Percentiles rank a stretch among this genome's conserved stretches.
phyloP scores from a whole-genome alignment of 2,888 invertebrate genomes.

The Eupelmus urozonus region DNA sequence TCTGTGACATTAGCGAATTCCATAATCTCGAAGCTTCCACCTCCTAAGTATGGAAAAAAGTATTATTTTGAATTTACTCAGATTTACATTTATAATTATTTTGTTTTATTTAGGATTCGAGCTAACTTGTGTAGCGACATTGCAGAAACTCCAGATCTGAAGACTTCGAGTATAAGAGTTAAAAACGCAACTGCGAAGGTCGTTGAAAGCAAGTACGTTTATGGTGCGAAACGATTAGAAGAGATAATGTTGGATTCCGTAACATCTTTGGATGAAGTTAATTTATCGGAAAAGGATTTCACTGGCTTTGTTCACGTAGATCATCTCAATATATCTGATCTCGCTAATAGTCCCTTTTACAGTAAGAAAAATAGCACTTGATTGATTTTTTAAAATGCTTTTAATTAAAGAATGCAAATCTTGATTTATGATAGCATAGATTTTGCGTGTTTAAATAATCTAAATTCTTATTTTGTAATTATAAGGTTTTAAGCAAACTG shows the following conservation, averaged over 20 bases:
- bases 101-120: conserved; percentile 62
- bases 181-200: conserved; percentile 60
- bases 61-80: too few relatives aligned
- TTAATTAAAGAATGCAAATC: neutral
- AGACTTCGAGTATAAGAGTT: conserved; percentile 62
- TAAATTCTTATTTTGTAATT: neutral
- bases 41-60: conserved; percentile 60
- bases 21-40: conserved; percentile 60
- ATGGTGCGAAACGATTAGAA: conserved; percentile 62
- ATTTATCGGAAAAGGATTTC: conserved; percentile 61
- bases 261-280: conserved; percentile 58
- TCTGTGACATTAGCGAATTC: conserved; percentile 70
- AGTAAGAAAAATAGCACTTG: too few relatives aligned
- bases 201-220: conserved; percentile 62
- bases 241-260: conserved; percentile 59
- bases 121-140: conserved; percentile 61
- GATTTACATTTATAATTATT: neutral
- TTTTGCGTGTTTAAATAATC: neutral
- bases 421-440: too few relatives aligned
- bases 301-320: conserved; percentile 59
- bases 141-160: conserved; percentile 62
- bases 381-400: neutral
- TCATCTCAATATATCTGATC: conserved; percentile 52
- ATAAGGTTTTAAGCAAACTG: conserved; percentile 55
- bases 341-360: conserved; percentile 33